Percentiles rank a stretch among this genome's conserved stretches.
Conservation (phyloP, 2,888 invertebrate genomes). For the Ypsolopha scabrella region DNA sequence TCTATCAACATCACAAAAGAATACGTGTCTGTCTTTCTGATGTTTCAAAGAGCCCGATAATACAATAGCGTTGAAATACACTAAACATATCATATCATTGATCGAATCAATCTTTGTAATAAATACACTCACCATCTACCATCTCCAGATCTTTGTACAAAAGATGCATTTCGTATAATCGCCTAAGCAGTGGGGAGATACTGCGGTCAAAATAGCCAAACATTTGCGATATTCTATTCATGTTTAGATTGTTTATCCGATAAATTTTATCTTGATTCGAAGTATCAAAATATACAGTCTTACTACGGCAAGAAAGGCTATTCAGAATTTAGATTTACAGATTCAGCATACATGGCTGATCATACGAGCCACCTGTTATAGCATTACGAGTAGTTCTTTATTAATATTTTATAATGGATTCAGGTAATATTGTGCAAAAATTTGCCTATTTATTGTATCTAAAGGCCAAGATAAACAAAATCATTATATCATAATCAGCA, state of each 20-base stretch:
- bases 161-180: constrained; percentile 32
- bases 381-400: not conserved
- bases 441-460: no score
- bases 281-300: constrained; percentile 18
- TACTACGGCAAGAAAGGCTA: not conserved
- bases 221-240: constrained; percentile 22
- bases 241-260: constrained; percentile 14
- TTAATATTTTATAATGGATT: not conserved
- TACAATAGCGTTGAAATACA: constrained; percentile 40
- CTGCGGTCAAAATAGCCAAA: constrained; percentile 46
- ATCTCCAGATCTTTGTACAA: constrained; percentile 14
- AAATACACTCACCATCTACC: constrained; percentile 25
- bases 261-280: constrained; percentile 11
- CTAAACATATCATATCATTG: constrained; percentile 36
- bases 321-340: not conserved
- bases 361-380: not conserved
- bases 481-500: no score
- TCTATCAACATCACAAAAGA: constrained; percentile 17
- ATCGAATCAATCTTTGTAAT: constrained; percentile 22
- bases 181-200: constrained; percentile 4
- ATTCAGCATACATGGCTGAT: not conserved
- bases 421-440: not conserved
- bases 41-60: not conserved
- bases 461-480: no score
- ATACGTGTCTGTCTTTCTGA: not conserved